Conservation (phyloP, 2,888 invertebrate species). For the Hymenopus coronatus region DNA sequence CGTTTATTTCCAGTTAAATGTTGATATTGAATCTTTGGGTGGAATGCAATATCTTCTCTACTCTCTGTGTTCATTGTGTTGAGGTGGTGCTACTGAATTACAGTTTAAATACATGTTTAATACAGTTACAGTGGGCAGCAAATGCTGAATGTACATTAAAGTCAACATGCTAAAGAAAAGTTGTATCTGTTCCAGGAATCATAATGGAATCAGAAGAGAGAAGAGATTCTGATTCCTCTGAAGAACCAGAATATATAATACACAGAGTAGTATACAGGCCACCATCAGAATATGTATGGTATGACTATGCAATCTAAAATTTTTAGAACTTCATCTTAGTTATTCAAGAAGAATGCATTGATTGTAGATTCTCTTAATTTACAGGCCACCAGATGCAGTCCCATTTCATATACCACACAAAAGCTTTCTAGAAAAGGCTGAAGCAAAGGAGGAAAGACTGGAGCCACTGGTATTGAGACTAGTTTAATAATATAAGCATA, state of each 20-base stretch:
- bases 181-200: background rate
- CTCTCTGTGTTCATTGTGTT: too few species aligned
- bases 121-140: too few species aligned
- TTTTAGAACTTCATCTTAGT: background rate
- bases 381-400: slow-evolving; percentile 43
- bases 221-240: background rate
- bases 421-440: slow-evolving; percentile 60
- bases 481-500: background rate
- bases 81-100: too few species aligned
- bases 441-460: slow-evolving; percentile 53
- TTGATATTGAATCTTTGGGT: too few species aligned
- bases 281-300: slow-evolving; percentile 12
- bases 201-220: background rate
- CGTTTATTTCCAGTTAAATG: too few species aligned
- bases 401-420: slow-evolving; percentile 62
- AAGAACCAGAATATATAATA: slow-evolving; percentile 2
- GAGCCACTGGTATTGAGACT: slow-evolving; percentile 57
- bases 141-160: too few species aligned
- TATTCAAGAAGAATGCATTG: background rate
- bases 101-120: too few species aligned
- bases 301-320: background rate
- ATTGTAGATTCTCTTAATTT: slow-evolving; percentile 27
- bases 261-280: slow-evolving; percentile 4
- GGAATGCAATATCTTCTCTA: too few species aligned
- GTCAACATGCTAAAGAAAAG: too few species aligned